Evolutionary conservation across 2,888 invertebrate species (phyloP).

Genomic region (Diachrysia chrysitis): DNA sequence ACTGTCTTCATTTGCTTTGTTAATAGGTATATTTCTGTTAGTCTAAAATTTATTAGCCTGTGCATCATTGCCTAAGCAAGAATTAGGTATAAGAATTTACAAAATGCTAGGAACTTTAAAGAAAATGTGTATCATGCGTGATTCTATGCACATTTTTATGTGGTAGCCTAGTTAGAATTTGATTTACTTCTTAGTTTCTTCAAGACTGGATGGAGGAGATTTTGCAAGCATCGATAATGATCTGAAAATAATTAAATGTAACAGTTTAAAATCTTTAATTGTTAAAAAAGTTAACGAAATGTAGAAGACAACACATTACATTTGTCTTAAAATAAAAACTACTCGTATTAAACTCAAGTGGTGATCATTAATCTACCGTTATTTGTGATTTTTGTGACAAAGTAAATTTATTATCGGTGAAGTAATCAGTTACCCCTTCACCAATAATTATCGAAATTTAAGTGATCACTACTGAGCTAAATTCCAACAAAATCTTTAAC

Average conservation of each 20-base stretch:
- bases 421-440: not conserved
- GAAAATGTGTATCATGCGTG: constrained; percentile 42
- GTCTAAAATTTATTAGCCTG: constrained; percentile 33
- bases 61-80: constrained; percentile 56
- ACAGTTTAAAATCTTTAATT: not conserved
- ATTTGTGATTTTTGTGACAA: not conserved
- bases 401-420: not conserved
- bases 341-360: not conserved
- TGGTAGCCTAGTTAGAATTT: constrained; percentile 31
- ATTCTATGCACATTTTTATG: constrained; percentile 31
- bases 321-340: constrained; percentile 8
- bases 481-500: constrained; percentile 35
- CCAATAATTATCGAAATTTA: not conserved
- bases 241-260: constrained; percentile 71
- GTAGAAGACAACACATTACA: constrained; percentile 38
- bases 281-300: constrained; percentile 20
- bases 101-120: constrained; percentile 52
- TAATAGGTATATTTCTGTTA: constrained; percentile 16
- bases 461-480: not conserved
- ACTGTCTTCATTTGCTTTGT: not conserved
- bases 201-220: constrained; percentile 81
- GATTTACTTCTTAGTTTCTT: constrained; percentile 79
- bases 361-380: constrained; percentile 2
- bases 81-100: constrained; percentile 47
- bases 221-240: constrained; percentile 84